Percentiles rank a stretch among this genome's conserved stretches.
Evolutionary conservation across 53 echinoderm and acorn worm genomes (phyloP).

Genomic region (Echinometra lucunter): DNA sequence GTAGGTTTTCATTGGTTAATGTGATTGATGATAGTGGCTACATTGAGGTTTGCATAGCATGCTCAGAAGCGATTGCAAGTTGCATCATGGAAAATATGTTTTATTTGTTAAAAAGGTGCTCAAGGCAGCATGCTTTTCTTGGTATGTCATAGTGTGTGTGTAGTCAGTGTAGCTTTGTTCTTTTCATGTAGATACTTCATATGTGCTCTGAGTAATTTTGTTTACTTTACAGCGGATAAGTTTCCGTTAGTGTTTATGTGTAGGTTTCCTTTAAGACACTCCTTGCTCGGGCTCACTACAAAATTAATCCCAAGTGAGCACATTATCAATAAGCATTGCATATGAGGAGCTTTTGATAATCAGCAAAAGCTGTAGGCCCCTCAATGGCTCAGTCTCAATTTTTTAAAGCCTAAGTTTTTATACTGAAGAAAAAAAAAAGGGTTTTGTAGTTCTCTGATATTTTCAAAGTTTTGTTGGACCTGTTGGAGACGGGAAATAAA

Average conservation of each 20-base stretch:
- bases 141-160: not conserved
- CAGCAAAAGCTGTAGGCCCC: too few relatives aligned
- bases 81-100: not conserved
- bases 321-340: too few relatives aligned
- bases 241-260: not conserved
- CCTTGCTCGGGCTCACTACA: not conserved
- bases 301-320: too few relatives aligned
- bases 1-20: not conserved
- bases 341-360: too few relatives aligned
- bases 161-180: not conserved
- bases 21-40: not conserved
- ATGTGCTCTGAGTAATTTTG: not conserved
- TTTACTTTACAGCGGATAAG: not conserved
- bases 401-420: too few relatives aligned
- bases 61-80: not conserved
- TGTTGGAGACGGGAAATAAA: too few relatives aligned
- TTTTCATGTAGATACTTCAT: too few relatives aligned
- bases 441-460: too few relatives aligned
- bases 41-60: not conserved
- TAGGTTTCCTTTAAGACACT: not conserved
- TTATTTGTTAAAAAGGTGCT: not conserved
- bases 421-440: too few relatives aligned
- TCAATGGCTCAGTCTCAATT: too few relatives aligned
- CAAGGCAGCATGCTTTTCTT: not conserved
- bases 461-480: too few relatives aligned